phyloP scores from a whole-genome alignment of 92 coral and sea anemone genomes.

The Hydrozoanthus gracilis region DNA sequence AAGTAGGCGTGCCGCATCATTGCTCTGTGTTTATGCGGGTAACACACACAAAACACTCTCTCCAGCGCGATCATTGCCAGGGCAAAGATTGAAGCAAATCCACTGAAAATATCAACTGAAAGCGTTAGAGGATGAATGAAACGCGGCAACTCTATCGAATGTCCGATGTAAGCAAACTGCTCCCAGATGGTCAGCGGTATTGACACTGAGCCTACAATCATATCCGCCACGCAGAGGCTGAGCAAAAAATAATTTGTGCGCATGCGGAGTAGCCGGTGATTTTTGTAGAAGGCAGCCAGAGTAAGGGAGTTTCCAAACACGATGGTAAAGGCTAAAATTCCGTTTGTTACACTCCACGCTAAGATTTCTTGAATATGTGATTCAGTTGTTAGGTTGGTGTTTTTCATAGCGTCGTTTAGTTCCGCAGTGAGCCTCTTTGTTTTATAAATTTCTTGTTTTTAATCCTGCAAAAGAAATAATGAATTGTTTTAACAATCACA shows the following conservation, averaged over 20 bases:
- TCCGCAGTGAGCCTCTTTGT: neutral
- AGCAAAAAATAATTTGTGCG: conserved; percentile 89
- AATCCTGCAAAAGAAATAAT: neutral
- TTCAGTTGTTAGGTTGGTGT: conserved; percentile 45
- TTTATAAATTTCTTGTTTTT: neutral
- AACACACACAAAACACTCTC: conserved; percentile 71
- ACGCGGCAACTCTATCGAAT: conserved; percentile 5
- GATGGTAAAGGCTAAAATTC: conserved; percentile 70
- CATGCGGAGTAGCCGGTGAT: conserved; percentile 73
- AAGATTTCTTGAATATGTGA: conserved; percentile 35
- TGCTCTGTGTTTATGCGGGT: conserved; percentile 77
- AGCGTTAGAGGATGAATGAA: conserved; percentile 61
- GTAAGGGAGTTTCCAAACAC: conserved; percentile 80
- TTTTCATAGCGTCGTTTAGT: conserved; percentile 16
- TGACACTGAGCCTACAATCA: conserved; percentile 83
- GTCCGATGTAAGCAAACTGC: conserved; percentile 57
- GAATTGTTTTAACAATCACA: neutral
- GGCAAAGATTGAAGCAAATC: conserved; percentile 86
- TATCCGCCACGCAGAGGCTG: conserved; percentile 87
- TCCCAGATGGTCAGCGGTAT: conserved; percentile 85
- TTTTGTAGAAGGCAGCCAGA: conserved; percentile 78
- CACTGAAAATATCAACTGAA: conserved; percentile 78
- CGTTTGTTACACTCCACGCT: conserved; percentile 79
- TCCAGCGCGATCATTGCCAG: conserved; percentile 82
- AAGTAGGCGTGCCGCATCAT: conserved; percentile 62